A percentile compares a stretch with the other conserved stretches of the same genome.
Evolutionary conservation across 64 coral and sea anemone genomes (phyloP).

Genomic region (Montipora sp.): DNA sequence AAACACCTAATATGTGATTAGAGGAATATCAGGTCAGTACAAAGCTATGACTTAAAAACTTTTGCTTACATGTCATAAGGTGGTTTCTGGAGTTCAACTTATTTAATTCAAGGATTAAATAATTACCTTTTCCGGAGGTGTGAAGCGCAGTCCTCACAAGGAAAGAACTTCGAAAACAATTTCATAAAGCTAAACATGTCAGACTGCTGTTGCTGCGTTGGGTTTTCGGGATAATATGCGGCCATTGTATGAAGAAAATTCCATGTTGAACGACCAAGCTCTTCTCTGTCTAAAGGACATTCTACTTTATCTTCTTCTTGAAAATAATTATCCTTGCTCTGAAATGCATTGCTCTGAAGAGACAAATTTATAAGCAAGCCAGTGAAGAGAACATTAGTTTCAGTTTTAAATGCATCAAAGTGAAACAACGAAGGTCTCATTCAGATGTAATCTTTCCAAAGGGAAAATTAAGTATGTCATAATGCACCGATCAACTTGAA

Average conservation of each 20-base stretch:
- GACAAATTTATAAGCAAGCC: no score
- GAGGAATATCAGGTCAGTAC: no score
- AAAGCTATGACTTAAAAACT: no score
- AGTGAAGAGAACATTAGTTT: no score
- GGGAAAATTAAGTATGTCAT: no score
- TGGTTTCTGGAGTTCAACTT: no score
- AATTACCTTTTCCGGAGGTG: conserved; percentile 81
- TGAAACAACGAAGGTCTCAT: no score
- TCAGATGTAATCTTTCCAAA: no score
- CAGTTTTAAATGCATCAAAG: no score
- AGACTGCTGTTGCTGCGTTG: conserved; percentile 70
- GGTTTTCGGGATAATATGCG: conserved; percentile 95
- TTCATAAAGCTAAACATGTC: conserved; percentile 91
- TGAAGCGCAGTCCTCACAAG: conserved; percentile 93
- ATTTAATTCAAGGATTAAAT: not conserved
- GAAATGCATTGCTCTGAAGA: not conserved
- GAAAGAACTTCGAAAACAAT: conserved; percentile 92
- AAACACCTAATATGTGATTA: no score
- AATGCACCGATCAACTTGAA: no score
- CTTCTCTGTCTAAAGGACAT: conserved; percentile 87
- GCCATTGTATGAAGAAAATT: conserved; percentile 97
- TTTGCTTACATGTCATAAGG: no score
- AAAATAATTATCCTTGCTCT: conserved; percentile 4
- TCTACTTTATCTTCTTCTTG: conserved; percentile 38
- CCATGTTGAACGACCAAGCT: conserved; percentile 92